These are phyloP conservation scores for Drosophila sproati DNA, from an alignment of 1,140 invertebrate species.

Conservation along the genomic window DNA sequence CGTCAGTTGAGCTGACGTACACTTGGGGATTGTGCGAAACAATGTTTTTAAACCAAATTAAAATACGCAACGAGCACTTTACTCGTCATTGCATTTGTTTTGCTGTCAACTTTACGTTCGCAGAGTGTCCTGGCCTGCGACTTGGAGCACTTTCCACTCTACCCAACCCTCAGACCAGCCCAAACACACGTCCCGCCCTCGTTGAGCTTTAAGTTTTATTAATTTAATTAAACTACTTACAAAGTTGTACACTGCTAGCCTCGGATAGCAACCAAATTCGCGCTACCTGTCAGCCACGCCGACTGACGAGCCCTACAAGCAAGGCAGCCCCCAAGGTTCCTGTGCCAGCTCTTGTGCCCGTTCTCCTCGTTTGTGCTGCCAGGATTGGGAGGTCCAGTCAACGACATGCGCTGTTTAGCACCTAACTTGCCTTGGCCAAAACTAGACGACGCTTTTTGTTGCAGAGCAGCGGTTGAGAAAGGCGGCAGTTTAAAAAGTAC, in stretches of 20 bases:
- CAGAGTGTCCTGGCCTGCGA: conserved; percentile 70
- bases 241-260: conserved; percentile 77
- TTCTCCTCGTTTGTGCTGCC: not conserved
- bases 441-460: conserved; percentile 53
- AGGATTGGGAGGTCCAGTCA: conserved; percentile 26
- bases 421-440: conserved; percentile 72
- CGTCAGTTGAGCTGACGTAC: conserved; percentile 76
- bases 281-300: conserved; percentile 33
- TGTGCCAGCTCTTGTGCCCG: not conserved
- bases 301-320: conserved; percentile 42
- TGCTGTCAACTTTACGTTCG: conserved; percentile 74
- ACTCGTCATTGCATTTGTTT: conserved; percentile 81
- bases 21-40: conserved; percentile 80
- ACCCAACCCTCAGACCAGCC: conserved; percentile 28
- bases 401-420: conserved; percentile 80
- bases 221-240: conserved; percentile 83
- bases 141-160: conserved; percentile 58
- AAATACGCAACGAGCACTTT: conserved; percentile 82
- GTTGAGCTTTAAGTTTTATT: conserved; percentile 79
- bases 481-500: conserved; percentile 32
- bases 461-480: conserved; percentile 25
- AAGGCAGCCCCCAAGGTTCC: conserved; percentile 15
- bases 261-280: conserved; percentile 62
- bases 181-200: conserved; percentile 9
- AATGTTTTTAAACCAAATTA: conserved; percentile 82